These are phyloP conservation scores for Gasteruption jaculator DNA, from an alignment of 2,888 invertebrate genomes.

Conservation along the genomic window DNA sequence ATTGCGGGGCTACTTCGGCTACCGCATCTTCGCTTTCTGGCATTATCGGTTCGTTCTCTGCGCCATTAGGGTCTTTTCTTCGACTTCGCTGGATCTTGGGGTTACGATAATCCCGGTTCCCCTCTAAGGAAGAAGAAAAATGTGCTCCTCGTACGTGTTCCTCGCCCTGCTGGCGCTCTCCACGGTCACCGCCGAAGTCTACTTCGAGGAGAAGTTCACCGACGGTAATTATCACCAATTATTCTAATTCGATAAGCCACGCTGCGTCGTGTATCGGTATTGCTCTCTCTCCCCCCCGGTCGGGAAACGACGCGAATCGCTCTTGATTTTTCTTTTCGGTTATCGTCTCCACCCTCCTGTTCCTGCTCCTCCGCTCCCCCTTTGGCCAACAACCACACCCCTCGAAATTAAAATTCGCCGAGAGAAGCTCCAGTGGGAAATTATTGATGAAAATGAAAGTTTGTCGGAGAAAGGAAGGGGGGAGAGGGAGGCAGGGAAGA, in stretches of 20 bases:
- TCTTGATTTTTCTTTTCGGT: too few relatives aligned
- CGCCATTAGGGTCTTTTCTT: conserved; percentile 34
- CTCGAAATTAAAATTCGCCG: too few relatives aligned
- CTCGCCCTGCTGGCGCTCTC: conserved; percentile 60
- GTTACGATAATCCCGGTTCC: too few relatives aligned
- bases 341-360: too few relatives aligned
- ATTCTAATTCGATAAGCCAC: not conserved
- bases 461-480: too few relatives aligned
- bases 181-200: conserved; percentile 65
- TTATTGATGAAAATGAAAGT: too few relatives aligned
- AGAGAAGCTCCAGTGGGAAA: too few relatives aligned
- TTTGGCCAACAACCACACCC: too few relatives aligned
- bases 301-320: too few relatives aligned
- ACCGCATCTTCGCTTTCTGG: conserved; percentile 23
- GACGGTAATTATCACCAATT: conserved; percentile 65
- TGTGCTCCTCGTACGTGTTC: conserved; percentile 58
- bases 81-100: too few relatives aligned
- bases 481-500: too few relatives aligned
- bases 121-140: conserved; percentile 41
- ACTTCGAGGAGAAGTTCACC: conserved; percentile 74
- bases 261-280: not conserved
- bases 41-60: conserved; percentile 49
- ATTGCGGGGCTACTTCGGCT: conserved; percentile 37
- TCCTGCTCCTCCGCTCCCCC: too few relatives aligned
- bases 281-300: conserved; percentile 1